Evolutionary conservation across 1,140 invertebrate genomes (phyloP).

Genomic region (Anastrepha ludens): DNA sequence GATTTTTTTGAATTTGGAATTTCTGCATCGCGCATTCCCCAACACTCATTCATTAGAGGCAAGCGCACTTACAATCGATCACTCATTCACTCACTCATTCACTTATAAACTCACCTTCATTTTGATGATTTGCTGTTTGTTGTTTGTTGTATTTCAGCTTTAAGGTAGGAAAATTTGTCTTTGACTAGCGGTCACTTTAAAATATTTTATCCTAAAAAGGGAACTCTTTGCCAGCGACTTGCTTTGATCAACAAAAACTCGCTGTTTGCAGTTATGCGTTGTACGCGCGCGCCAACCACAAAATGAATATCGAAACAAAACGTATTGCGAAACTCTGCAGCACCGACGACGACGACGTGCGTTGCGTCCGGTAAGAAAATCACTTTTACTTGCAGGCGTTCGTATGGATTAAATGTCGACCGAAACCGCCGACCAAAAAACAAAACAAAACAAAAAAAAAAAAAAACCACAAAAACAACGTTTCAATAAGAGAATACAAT

Average conservation of each 20-base stretch:
- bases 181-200: background rate
- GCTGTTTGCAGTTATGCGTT: background rate
- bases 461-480: too few species aligned
- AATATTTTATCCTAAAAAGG: slow-evolving; percentile 14
- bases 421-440: background rate
- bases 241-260: background rate
- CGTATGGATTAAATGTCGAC: slow-evolving; percentile 27
- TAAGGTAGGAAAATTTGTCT: background rate
- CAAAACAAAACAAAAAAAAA: too few species aligned
- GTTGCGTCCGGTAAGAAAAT: slow-evolving; percentile 37
- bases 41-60: background rate
- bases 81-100: too few species aligned
- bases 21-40: background rate
- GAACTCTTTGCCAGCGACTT: slow-evolving; percentile 6
- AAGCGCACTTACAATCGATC: background rate
- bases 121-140: background rate
- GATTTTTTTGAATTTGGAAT: background rate
- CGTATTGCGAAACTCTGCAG: background rate
- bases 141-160: background rate
- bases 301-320: background rate
- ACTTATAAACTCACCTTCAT: slow-evolving; percentile 25
- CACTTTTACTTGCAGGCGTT: slow-evolving; percentile 39
- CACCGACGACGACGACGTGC: background rate
- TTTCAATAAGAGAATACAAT: background rate
- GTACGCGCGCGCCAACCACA: background rate